A percentile compares a stretch with the other conserved stretches of the same genome.
Conservation (phyloP, 2,888 invertebrate species). For the Teleogryllus oceanicus region DNA sequence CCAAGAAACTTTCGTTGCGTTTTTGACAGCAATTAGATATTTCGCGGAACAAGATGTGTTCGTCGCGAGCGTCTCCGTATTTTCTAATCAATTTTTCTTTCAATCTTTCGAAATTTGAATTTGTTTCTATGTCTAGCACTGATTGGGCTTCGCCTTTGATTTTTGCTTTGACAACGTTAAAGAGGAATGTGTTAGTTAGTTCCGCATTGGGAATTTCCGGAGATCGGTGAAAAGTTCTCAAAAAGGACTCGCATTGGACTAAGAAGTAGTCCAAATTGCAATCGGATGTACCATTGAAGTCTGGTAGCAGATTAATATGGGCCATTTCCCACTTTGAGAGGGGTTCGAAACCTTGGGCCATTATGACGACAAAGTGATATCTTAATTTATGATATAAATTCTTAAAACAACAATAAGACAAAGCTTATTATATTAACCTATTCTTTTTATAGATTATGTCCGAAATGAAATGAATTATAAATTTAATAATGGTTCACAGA, state of each 20-base stretch:
- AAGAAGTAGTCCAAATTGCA: not conserved
- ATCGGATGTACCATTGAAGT: not conserved
- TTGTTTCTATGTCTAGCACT: not conserved
- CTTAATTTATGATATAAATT: no score
- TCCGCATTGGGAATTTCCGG: not conserved
- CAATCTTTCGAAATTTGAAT: not conserved
- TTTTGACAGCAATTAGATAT: not conserved
- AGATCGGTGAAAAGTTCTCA: not conserved
- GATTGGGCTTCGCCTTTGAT: not conserved
- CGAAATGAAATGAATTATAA: no score
- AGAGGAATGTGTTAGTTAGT: not conserved
- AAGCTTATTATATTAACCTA: no score
- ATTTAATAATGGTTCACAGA: no score
- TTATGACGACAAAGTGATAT: not conserved
- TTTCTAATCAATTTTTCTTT: not conserved
- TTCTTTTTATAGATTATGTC: no score
- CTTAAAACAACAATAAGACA: no score
- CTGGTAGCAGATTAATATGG: not conserved
- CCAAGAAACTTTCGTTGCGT: no score
- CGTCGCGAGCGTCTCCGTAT: not conserved
- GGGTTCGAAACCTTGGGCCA: not conserved
- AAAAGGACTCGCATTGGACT: not conserved
- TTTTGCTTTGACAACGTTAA: not conserved
- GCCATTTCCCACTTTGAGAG: not conserved
- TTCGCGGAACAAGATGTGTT: not conserved